Evolutionary conservation across 2,888 invertebrate genomes (phyloP).

Genomic region (Mystacides longicornis): DNA sequence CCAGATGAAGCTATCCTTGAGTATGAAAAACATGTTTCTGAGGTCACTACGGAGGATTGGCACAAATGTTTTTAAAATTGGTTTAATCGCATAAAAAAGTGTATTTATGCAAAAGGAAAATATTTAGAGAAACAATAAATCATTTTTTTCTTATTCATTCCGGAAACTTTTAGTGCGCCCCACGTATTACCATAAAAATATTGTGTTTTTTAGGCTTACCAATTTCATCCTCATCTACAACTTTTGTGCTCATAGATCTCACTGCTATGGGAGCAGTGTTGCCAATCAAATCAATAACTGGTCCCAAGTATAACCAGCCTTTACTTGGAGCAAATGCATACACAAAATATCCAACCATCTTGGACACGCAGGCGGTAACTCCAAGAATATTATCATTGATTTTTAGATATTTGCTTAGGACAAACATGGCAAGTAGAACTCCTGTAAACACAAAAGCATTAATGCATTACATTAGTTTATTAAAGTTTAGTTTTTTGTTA

Average conservation of each 20-base stretch:
- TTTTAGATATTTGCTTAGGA: constrained; percentile 38
- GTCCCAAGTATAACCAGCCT: constrained; percentile 44
- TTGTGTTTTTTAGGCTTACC: too few relatives aligned
- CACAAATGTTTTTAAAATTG: neutral
- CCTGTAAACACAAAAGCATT: neutral
- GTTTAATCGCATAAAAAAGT: neutral
- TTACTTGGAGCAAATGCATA: constrained; percentile 44
- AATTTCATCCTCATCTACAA: constrained; percentile 48
- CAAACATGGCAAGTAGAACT: neutral
- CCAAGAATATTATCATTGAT: constrained; percentile 46
- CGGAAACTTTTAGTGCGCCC: too few relatives aligned
- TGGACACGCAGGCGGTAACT: constrained; percentile 42
- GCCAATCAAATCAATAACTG: constrained; percentile 46
- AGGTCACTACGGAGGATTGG: neutral
- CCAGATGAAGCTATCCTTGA: neutral
- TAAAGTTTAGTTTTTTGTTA: too few relatives aligned
- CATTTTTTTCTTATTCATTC: too few relatives aligned
- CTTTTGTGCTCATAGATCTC: constrained; percentile 48
- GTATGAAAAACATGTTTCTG: neutral
- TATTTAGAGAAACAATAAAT: too few relatives aligned
- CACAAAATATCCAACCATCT: constrained; percentile 46
- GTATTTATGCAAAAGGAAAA: neutral
- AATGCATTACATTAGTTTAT: too few relatives aligned
- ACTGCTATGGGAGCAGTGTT: constrained; percentile 48
- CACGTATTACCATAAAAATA: too few relatives aligned